A percentile compares a stretch with the other conserved stretches of the same genome.
phyloP scores from a whole-genome alignment of 2,888 invertebrate genomes.

The Netelia virgata region DNA sequence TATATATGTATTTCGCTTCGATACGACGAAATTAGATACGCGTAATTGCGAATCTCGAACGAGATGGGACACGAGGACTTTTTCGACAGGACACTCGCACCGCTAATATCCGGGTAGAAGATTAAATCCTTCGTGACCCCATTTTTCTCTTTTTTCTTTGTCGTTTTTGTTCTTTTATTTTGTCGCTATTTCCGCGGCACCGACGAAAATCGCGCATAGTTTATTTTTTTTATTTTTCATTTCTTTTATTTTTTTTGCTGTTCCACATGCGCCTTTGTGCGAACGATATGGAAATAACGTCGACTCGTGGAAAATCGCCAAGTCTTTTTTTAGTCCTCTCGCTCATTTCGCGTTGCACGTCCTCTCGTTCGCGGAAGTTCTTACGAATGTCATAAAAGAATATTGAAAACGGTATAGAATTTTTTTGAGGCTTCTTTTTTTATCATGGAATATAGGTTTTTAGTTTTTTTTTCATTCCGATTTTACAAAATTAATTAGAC shows the following conservation, averaged over 20 bases:
- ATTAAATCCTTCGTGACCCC: conserved; percentile 21
- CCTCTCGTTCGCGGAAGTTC: not conserved
- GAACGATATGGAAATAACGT: not conserved
- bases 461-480: not conserved
- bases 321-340: not conserved
- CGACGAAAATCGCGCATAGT: not conserved
- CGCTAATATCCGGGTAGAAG: conserved; percentile 13
- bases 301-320: not conserved
- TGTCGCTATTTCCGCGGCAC: not conserved
- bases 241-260: not conserved
- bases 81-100: not conserved
- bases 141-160: not conserved
- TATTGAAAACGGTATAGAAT: not conserved
- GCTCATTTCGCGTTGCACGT: not conserved
- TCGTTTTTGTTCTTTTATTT: not conserved
- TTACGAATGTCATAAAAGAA: not conserved
- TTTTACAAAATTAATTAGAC: not conserved
- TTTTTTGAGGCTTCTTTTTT: not conserved
- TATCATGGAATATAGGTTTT: not conserved
- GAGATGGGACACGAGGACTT: not conserved
- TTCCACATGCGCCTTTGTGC: not conserved
- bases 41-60: conserved; percentile 15
- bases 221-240: not conserved
- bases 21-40: conserved; percentile 7
- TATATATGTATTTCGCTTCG: conserved; percentile 3